Base-by-base conservation (phyloP, 2,797 vertebrate species). In the Parauchenoglanis ngamensis region DNA sequence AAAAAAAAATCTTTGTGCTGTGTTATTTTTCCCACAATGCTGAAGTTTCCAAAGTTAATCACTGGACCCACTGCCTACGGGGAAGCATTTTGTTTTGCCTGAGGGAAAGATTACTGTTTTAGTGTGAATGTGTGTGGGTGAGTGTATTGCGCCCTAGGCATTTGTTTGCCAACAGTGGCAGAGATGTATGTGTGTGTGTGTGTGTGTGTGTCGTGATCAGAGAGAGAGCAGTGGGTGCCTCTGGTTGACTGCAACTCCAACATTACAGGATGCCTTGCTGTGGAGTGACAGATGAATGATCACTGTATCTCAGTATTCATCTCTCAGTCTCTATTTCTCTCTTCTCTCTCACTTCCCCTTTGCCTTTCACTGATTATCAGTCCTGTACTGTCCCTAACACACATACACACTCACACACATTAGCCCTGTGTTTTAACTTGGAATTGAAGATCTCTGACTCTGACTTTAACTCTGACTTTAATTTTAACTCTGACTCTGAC, bases 41-140 rank as follows among this genome's bases (percentile, higher is more conserved):
- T 23, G 1, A 80, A 46, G n/a, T 57, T 83, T 40, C 21, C 83
- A 46, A 76, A 56, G 46, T 76, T 25, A 44, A 83, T 67, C 46
- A 70, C 59, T 67, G 80, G 49, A 28, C 76, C 35, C 2, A 15
- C 44, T 65, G 65, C 75, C 63, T 31, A 25, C 1, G 31, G 52
- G n/a, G 15, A 23, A 25, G 46, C 61, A 8, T 68, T 84, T 70
- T 49, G 86, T 80, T 85, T 81, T 2, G 68, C 88, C 83, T 73
- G 44, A 87, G 76, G 82, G 70, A 85, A 85, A 82, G 63, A 86
- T 75, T 21, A 56, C 7, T 23, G 80, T 57, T 87, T 87, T 52
- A 75, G 83, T 57, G 83, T 80, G 76, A 3, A 5, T 67, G 40
- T 23, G 76, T 81, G 49, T 79, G 61, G 59, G 56, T 65, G 87